Evolutionary conservation across 2,888 invertebrate genomes (phyloP), one percentile per base, ranked within the genome.

Genomic region (Epistrophe eligans): DNA sequence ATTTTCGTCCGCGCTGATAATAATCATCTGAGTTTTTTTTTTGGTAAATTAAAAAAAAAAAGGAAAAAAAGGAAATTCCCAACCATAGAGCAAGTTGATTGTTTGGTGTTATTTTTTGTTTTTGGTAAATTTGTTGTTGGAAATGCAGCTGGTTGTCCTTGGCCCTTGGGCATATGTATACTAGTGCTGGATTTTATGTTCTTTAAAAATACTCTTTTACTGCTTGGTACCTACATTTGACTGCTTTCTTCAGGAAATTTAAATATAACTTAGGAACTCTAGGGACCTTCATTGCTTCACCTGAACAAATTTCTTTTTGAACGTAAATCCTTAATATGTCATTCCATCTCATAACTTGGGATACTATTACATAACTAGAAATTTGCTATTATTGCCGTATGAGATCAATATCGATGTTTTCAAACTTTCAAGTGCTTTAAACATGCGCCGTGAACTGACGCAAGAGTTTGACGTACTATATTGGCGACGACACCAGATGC

Each of bases 1-100:
- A 89, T 89, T 89, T 88, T 88, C 71, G 55, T 81, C 87, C 74
- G 70, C 72, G 81, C 79, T 77, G 89, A 89, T 89, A 50, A 67
- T 48, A 88, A 80, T 89, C 88, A 89, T 89, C 84, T 82, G 79
- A 79, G 9, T 35, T 71, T 76, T 80, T 83, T 88, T 88, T 77
- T n/a, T n/a, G n/a, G n/a, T 64, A 79, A 84, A 76, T 71, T 64
- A 77, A 83, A 58, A 71, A 77, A 71, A 77, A 76, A 79, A 77
- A 35, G 38, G 28, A 45, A 57, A 24, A n/a, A 38, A 67, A 17
- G 13, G 1, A 48, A n/a, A 43, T 13, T 15, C n/a, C 10, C 11
- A 67, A 67, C 19, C 38, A 28, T 58, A 72, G 3, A 24, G 32
- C 70, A 72, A 66, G 60, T 55, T 83, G 82, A 9, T 35, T 40